Evolutionary conservation across 2,113 vertebrate species (phyloP).

Genomic region (Rhea pennata): DNA sequence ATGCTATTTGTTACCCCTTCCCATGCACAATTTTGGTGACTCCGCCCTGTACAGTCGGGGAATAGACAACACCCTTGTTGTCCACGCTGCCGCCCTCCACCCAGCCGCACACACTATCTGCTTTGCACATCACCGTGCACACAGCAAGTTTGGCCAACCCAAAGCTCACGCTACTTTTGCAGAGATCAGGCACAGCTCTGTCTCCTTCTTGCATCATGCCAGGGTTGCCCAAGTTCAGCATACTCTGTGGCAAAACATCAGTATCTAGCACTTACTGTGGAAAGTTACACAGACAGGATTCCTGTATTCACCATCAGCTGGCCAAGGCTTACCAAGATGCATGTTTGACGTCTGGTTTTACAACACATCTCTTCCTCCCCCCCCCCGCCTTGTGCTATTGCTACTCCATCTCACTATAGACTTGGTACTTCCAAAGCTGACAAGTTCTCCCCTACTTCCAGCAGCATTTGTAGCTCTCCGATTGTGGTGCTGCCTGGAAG

Average conservation of each 20-base stretch:
- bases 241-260: rapidly evolving
- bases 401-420: background rate
- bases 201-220: background rate
- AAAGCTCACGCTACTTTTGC: rapidly evolving
- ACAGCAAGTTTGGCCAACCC: rapidly evolving
- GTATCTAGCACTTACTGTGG: background rate
- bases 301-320: background rate
- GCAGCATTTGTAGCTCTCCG: background rate
- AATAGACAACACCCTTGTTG: slow-evolving; percentile 52
- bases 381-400: rapidly evolving
- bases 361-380: background rate
- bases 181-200: background rate
- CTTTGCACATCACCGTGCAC: background rate
- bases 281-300: background rate
- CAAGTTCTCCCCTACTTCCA: background rate
- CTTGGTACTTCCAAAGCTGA: background rate
- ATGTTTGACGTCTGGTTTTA: rapidly evolving
- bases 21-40: background rate
- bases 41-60: slow-evolving; percentile 10
- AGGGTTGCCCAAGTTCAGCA: rapidly evolving
- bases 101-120: background rate
- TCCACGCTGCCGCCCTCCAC: background rate
- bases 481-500: background rate
- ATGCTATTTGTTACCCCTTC: slow-evolving; percentile 47
- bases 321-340: rapidly evolving